Evolutionary conservation across 2,797 vertebrate species (phyloP).

Genomic region (Notolepis coatsorum): DNA sequence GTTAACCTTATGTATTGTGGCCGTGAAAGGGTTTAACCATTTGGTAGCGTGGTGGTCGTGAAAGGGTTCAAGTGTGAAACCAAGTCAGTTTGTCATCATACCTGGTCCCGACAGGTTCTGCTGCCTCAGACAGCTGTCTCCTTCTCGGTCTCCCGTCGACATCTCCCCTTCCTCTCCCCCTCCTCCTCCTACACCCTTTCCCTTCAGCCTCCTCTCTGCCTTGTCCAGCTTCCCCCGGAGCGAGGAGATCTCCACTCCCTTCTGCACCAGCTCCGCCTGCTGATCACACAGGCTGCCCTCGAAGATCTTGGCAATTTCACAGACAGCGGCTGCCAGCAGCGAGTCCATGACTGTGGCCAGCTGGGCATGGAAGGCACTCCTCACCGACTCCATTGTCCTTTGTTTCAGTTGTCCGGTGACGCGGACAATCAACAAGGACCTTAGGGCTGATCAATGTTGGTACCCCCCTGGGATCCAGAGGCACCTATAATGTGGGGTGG

Average conservation of each 20-base stretch:
- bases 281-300: constrained; percentile 78
- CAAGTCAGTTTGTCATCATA: constrained; percentile 21
- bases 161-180: constrained; percentile 46
- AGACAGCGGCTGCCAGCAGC: constrained; percentile 74
- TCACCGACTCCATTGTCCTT: constrained; percentile 65
- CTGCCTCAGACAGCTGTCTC: constrained; percentile 37
- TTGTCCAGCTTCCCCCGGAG: constrained; percentile 71
- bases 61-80: no score
- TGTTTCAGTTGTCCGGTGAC: neutral
- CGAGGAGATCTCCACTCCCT: constrained; percentile 65
- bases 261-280: constrained; percentile 74
- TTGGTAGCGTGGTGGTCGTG: no score
- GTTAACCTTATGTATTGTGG: no score
- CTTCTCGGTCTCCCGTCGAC: constrained; percentile 36
- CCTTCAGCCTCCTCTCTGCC: constrained; percentile 66
- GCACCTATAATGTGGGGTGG: neutral
- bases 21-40: no score
- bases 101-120: constrained; percentile 54
- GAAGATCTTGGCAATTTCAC: constrained; percentile 80
- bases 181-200: constrained; percentile 38
- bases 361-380: constrained; percentile 74
- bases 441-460: constrained; percentile 9
- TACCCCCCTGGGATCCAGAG: constrained; percentile 12
- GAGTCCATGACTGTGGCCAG: constrained; percentile 81
- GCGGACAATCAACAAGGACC: neutral